phyloP scores from a whole-genome alignment of 1,140 invertebrate genomes.

The Pygmarrhopalites habei region DNA sequence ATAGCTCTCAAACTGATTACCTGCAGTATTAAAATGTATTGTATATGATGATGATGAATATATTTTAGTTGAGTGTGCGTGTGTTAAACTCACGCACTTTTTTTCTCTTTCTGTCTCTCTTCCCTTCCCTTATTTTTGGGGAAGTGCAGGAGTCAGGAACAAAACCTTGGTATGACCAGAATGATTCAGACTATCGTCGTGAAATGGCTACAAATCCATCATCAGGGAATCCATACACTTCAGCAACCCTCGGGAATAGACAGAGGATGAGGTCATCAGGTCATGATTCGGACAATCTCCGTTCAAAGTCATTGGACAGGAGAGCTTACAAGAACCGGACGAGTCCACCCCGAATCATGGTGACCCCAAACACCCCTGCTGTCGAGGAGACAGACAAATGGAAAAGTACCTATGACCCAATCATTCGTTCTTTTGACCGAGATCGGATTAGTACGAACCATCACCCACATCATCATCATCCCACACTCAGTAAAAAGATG shows the following conservation, averaged over 20 bases:
- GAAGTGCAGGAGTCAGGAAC: slow-evolving; percentile 3
- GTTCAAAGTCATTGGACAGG: slow-evolving; percentile 28
- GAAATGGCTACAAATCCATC: slow-evolving; percentile 17
- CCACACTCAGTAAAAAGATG: not conserved
- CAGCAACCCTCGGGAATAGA: slow-evolving; percentile 24
- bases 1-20: no score
- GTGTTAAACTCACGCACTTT: no score
- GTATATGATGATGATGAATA: no score
- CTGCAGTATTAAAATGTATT: no score
- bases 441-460: not conserved
- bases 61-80: no score
- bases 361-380: slow-evolving; percentile 32
- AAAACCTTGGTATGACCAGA: slow-evolving; percentile 16
- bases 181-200: slow-evolving; percentile 30
- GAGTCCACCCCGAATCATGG: slow-evolving; percentile 22
- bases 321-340: slow-evolving; percentile 12
- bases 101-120: no score
- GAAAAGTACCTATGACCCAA: slow-evolving; percentile 12
- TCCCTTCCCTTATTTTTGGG: no score
- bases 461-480: not conserved
- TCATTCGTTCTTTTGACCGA: slow-evolving; percentile 5
- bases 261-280: not conserved
- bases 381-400: slow-evolving; percentile 16
- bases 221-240: slow-evolving; percentile 15
- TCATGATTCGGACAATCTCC: not conserved